Evolutionary conservation across 2,888 invertebrate species (phyloP).

Genomic region (Seira musarum): DNA sequence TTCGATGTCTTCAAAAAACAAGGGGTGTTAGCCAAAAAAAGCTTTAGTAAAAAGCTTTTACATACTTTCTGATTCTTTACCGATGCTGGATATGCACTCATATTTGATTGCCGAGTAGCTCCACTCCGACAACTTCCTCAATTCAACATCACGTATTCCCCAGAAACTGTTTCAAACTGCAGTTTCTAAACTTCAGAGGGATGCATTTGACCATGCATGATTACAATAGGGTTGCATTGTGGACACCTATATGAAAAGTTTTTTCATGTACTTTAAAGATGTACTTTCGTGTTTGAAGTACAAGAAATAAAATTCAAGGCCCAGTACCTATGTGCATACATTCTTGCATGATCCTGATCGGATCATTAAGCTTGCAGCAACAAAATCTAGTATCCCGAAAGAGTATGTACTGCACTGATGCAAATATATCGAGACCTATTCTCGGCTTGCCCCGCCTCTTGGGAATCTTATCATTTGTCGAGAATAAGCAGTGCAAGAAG

Average conservation of each 20-base stretch:
- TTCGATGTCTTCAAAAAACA: constrained; percentile 40
- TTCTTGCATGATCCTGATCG: too few relatives aligned
- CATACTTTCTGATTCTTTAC: background rate
- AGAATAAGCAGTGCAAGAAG: background rate
- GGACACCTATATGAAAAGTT: too few relatives aligned
- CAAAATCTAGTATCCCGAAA: too few relatives aligned
- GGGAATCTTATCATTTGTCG: background rate
- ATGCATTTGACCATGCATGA: background rate
- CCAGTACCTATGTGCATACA: too few relatives aligned
- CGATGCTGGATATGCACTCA: background rate
- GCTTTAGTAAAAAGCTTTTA: background rate
- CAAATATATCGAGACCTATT: background rate
- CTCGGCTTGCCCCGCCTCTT: background rate
- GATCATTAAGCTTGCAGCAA: too few relatives aligned
- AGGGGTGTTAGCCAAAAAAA: background rate
- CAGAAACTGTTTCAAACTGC: background rate
- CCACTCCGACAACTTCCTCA: background rate
- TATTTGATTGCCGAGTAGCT: background rate
- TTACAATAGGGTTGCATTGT: background rate
- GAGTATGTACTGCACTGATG: too few relatives aligned
- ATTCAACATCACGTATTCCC: background rate
- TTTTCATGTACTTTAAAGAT: too few relatives aligned
- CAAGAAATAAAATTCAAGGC: too few relatives aligned
- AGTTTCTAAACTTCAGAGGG: background rate
- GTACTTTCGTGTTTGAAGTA: too few relatives aligned